These are phyloP conservation scores for Parascotia fuliginaria DNA, from an alignment of 2,888 invertebrate genomes.

Conservation along the genomic window DNA sequence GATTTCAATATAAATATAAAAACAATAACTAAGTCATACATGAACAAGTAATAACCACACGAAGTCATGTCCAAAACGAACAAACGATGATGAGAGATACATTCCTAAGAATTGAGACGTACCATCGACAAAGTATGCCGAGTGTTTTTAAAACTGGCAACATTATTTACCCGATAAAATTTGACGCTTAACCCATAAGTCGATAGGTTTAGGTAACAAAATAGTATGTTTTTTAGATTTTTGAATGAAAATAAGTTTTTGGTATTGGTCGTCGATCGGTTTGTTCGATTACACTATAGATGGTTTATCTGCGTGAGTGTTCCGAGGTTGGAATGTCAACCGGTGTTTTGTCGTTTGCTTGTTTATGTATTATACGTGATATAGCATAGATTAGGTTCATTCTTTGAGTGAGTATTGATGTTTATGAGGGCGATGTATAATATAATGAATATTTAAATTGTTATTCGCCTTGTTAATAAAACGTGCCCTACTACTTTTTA, in stretches of 20 bases:
- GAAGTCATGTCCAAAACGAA: slow-evolving; percentile 40
- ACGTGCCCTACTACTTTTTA: no score
- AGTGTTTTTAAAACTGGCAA: slow-evolving; percentile 46
- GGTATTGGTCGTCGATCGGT: slow-evolving; percentile 60
- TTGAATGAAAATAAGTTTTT: slow-evolving; percentile 5
- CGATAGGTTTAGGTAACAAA: slow-evolving; percentile 36
- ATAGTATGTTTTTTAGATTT: slow-evolving; percentile 11
- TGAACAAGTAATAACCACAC: slow-evolving; percentile 36
- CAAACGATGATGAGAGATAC: slow-evolving; percentile 66
- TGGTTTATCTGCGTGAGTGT: slow-evolving; percentile 72
- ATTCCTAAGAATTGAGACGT: slow-evolving; percentile 75
- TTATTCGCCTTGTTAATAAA: not conserved
- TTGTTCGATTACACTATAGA: slow-evolving; percentile 69
- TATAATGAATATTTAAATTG: not conserved
- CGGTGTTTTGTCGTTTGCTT: slow-evolving; percentile 48
- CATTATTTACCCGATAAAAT: slow-evolving; percentile 15
- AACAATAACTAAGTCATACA: not conserved
- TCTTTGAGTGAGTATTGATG: slow-evolving; percentile 10
- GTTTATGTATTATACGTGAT: slow-evolving; percentile 49
- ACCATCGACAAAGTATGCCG: slow-evolving; percentile 69
- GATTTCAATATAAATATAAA: no score
- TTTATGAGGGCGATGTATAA: not conserved
- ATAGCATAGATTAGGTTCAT: slow-evolving; percentile 25
- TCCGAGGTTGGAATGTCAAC: slow-evolving; percentile 67
- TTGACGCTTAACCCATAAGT: slow-evolving; percentile 29